Evolutionary conservation across 1,140 invertebrate genomes (phyloP).

Genomic region (Gryon sp.): DNA sequence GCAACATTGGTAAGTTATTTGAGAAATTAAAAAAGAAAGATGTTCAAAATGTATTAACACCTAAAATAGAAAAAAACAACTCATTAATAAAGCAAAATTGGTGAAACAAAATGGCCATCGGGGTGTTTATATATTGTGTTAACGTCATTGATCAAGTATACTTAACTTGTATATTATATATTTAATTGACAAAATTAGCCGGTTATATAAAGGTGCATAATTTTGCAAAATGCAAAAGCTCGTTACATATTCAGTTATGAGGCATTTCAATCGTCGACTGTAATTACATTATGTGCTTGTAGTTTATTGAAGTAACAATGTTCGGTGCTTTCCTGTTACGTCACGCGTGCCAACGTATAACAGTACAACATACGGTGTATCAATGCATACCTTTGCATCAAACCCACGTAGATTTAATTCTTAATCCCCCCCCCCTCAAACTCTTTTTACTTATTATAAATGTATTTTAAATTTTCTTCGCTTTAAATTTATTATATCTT

Average conservation of each 20-base stretch:
- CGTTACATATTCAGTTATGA: conserved; percentile 50
- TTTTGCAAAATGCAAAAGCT: conserved; percentile 37
- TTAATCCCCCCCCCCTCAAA: no score
- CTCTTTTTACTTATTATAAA: no score
- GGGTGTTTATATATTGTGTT: no score
- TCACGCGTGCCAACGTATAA: conserved; percentile 76
- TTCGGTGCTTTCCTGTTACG: conserved; percentile 72
- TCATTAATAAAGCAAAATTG: no score
- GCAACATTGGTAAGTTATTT: no score
- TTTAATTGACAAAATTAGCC: conserved; percentile 43
- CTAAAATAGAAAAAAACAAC: no score
- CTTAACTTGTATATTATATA: conserved; percentile 30
- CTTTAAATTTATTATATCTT: no score
- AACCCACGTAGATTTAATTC: conserved; percentile 4
- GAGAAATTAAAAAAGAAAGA: no score
- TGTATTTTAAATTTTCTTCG: no score
- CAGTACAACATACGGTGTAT: conserved; percentile 70
- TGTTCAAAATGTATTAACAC: no score
- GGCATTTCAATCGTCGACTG: conserved; percentile 39
- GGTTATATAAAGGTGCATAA: conserved; percentile 37
- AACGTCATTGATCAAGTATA: conserved; percentile 9
- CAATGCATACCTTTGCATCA: conserved; percentile 57
- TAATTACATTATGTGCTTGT: conserved; percentile 57
- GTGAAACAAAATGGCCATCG: no score
- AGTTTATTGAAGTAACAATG: conserved; percentile 67